Evolutionary conservation across 2,888 invertebrate genomes (phyloP), one percentile per base, ranked within the genome.

Genomic region (Liopterus haemorrhoidalis): DNA sequence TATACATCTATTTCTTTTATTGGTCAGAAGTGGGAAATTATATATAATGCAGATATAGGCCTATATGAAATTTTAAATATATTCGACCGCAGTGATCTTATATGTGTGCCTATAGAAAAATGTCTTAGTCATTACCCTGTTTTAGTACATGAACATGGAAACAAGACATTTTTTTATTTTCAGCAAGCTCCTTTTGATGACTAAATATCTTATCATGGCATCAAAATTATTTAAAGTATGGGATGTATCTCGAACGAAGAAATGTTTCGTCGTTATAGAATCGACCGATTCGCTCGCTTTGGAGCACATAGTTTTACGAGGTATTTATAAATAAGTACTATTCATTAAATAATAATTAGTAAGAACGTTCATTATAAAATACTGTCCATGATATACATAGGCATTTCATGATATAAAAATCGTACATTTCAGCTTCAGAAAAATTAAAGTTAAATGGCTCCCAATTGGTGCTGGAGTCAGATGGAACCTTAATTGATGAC

Each of bases 151-250:
- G 16, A 32, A 32, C 14, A 9, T 32, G 16, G 16, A 6, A 12
- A 5, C n/a, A 32, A 5, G 14, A 9, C 8, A 8, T 6, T 14
- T 5, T 32, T 32, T 5, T 11, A 14, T 12, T 32, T 32, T 18
- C 14, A 32, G 16, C 32, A 32, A 32, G 6, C 32, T 12, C 32
- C 32, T 4, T 5, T 31, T 31, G 14, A 18, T 31, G 18, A 18
- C 14, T 31, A 18, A 31, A 31, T 31, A 15, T 31, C 14, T 12
- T 31, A 32, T n/a, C n/a, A n/a, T n/a, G n/a, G n/a, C n/a, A n/a
- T n/a, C n/a, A n/a, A n/a, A n/a, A n/a, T 3, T 32, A n/a, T 32
- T 32, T 32, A 32, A 32, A 32, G 32, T 32, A 5, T 32, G 32
- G 32, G 14, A 32, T 15, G 16, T 32, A n/a, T 4, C 32, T 14